Conservation (phyloP, 2,888 invertebrate genomes). For the Metopia argyrocephala region DNA sequence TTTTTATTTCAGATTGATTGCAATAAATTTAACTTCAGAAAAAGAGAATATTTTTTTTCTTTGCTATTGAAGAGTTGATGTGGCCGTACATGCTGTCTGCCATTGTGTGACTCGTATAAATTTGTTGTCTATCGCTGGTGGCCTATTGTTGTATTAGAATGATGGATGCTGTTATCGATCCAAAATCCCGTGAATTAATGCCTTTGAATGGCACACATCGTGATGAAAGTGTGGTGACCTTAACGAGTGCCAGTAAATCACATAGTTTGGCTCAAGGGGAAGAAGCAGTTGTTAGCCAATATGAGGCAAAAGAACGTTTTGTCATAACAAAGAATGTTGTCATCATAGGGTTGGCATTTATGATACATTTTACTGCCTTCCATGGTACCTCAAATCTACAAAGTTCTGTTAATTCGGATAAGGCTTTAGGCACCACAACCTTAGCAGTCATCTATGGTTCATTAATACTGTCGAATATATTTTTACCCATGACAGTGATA, state of each 20-base stretch:
- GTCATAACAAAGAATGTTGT: conserved; percentile 91
- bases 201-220: conserved; percentile 31
- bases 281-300: conserved; percentile 69
- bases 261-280: conserved; percentile 39
- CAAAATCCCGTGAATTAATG: conserved; percentile 25
- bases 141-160: background rate
- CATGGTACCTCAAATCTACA: conserved; percentile 90
- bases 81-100: background rate
- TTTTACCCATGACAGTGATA: conserved; percentile 90
- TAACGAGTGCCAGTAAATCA: conserved; percentile 28
- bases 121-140: background rate
- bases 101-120: background rate
- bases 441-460: conserved; percentile 92
- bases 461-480: conserved; percentile 92
- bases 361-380: conserved; percentile 95
- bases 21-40: too few species aligned
- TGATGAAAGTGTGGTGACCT: conserved; percentile 1
- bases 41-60: too few species aligned
- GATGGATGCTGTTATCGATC: conserved; percentile 52
- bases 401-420: conserved; percentile 91
- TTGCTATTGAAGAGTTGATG: background rate
- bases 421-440: conserved; percentile 90
- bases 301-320: conserved; percentile 83
- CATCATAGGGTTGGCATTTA: conserved; percentile 91
- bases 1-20: too few species aligned